Conservation (phyloP, 2,888 invertebrate genomes). For the Tridacna crocea region DNA sequence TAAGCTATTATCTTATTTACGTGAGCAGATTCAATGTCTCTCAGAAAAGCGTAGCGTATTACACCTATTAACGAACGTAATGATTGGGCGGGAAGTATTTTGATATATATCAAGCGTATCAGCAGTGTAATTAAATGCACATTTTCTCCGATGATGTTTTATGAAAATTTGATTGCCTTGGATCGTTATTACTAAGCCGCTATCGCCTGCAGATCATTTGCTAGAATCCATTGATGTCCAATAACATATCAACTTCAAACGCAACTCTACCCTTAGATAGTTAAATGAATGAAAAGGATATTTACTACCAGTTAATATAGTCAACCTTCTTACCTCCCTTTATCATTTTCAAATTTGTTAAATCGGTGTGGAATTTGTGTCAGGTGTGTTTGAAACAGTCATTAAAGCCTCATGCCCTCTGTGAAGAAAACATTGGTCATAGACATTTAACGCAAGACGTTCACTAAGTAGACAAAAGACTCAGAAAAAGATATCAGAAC, state of each 20-base stretch:
- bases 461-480: no score
- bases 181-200: constrained; percentile 36
- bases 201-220: constrained; percentile 26
- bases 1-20: no score
- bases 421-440: no score
- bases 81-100: constrained; percentile 12
- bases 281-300: no score
- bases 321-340: no score
- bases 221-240: constrained; percentile 5
- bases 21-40: not conserved
- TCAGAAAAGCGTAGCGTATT: constrained; percentile 1
- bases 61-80: constrained; percentile 14
- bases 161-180: constrained; percentile 47
- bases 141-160: constrained; percentile 27
- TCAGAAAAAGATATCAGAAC: no score
- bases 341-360: no score
- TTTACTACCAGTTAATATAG: no score
- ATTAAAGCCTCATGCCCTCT: no score
- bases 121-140: constrained; percentile 15
- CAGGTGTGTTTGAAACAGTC: no score
- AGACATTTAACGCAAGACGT: no score
- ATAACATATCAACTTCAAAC: constrained; percentile 9
- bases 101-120: constrained; percentile 10
- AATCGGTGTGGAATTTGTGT: no score
- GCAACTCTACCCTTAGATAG: not conserved